Percentiles rank a stretch among this genome's conserved stretches.
These are phyloP conservation scores for Samia ricini DNA, from an alignment of 1,140 invertebrate species.

Conservation along the genomic window DNA sequence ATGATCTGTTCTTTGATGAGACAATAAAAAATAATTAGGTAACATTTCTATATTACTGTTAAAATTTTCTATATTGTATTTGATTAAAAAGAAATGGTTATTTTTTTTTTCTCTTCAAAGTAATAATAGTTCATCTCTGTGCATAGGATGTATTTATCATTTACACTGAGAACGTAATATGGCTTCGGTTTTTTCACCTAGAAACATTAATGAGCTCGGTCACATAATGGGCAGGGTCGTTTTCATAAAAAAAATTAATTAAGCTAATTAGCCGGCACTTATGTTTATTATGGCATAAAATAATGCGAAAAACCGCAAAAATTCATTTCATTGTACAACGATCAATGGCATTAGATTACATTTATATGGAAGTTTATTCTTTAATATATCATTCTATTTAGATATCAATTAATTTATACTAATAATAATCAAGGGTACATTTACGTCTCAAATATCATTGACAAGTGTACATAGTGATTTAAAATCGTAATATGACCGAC, in stretches of 20 bases:
- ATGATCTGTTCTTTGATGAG: too few relatives aligned
- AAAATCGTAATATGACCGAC: slow-evolving; percentile 27
- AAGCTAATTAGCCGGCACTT: slow-evolving; percentile 32
- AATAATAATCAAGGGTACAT: background rate
- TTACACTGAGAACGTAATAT: background rate
- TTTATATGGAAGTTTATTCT: slow-evolving; percentile 15
- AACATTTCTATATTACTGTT: too few relatives aligned
- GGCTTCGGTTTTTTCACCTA: background rate
- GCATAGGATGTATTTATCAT: background rate
- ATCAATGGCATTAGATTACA: slow-evolving; percentile 27
- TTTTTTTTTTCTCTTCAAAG: too few relatives aligned
- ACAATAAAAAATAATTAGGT: too few relatives aligned
- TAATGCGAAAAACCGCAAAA: slow-evolving; percentile 34
- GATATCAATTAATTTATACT: background rate
- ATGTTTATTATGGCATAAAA: slow-evolving; percentile 52
- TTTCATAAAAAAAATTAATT: slow-evolving; percentile 31
- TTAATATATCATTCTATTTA: background rate
- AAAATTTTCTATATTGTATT: too few relatives aligned
- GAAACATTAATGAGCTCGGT: background rate
- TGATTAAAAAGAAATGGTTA: too few relatives aligned
- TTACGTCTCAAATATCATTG: background rate
- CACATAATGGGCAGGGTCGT: slow-evolving; percentile 3
- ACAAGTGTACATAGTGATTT: slow-evolving; percentile 2
- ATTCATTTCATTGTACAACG: slow-evolving; percentile 41
- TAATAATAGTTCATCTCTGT: too few relatives aligned